Percentiles rank a stretch among this genome's conserved stretches.
Conservation (phyloP, 2,113 vertebrate species). For the Rhea pennata region DNA sequence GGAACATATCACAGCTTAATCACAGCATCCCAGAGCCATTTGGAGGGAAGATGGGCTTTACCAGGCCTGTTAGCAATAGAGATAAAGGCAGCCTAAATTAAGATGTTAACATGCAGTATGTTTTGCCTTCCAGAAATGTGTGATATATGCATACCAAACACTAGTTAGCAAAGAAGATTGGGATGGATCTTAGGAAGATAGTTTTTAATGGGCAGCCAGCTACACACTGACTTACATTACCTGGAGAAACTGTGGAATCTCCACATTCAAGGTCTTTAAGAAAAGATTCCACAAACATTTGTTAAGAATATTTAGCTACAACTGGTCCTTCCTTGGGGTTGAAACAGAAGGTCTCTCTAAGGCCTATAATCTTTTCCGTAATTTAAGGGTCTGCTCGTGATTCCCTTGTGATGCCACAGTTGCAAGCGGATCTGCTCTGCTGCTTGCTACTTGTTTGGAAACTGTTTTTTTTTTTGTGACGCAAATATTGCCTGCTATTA, state of each 20-base stretch:
- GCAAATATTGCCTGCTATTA: neutral
- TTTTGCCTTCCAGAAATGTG: neutral
- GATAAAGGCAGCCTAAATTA: neutral
- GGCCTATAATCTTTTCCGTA: neutral
- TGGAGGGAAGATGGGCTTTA: neutral
- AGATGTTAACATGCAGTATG: neutral
- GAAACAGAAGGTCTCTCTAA: neutral
- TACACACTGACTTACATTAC: neutral
- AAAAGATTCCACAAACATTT: neutral
- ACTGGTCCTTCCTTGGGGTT: neutral
- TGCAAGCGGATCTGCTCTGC: neutral
- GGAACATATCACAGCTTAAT: neutral
- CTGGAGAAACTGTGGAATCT: constrained; percentile 17
- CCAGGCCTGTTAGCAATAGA: neutral
- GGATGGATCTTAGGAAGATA: neutral
- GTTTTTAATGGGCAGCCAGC: neutral
- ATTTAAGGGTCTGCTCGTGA: neutral
- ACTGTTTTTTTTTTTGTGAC: neutral
- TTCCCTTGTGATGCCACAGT: neutral
- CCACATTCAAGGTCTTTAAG: neutral
- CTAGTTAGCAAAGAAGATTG: neutral
- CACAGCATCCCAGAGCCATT: neutral
- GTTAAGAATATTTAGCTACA: neutral
- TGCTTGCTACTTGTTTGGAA: neutral
- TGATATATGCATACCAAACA: neutral